Percentiles rank a stretch among this genome's conserved stretches.
These are phyloP conservation scores for Pherbina coryleti DNA, from an alignment of 2,888 invertebrate species.

Conservation along the genomic window DNA sequence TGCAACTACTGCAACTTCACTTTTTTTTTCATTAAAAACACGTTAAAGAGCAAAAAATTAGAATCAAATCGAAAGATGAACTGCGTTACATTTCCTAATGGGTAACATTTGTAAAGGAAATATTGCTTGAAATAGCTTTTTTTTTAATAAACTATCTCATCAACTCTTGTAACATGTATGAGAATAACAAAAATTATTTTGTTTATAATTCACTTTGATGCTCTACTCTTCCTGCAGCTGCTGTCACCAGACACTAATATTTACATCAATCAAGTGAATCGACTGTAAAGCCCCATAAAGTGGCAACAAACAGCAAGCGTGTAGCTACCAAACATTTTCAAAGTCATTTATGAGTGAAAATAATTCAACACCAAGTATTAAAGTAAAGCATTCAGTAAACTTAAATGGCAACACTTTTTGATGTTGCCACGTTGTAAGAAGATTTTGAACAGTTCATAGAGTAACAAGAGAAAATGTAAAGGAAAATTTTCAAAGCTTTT, in stretches of 20 bases:
- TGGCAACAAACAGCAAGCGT: no score
- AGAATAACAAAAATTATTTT: background rate
- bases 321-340: no score
- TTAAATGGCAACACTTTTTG: background rate
- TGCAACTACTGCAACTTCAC: background rate
- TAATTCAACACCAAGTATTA: background rate
- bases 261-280: background rate
- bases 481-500: no score
- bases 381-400: background rate
- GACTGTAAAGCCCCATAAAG: background rate
- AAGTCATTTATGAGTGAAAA: background rate
- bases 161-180: background rate
- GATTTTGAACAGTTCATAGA: background rate
- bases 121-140: background rate
- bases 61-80: background rate
- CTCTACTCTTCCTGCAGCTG: background rate
- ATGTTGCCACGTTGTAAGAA: background rate
- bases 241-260: background rate
- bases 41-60: background rate
- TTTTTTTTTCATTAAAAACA: background rate
- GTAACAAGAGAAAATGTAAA: no score
- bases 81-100: background rate
- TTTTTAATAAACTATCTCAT: background rate
- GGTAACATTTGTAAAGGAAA: background rate
- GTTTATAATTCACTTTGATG: background rate